Conservation (phyloP, 23 tunicate genomes). For the Styela clava region DNA sequence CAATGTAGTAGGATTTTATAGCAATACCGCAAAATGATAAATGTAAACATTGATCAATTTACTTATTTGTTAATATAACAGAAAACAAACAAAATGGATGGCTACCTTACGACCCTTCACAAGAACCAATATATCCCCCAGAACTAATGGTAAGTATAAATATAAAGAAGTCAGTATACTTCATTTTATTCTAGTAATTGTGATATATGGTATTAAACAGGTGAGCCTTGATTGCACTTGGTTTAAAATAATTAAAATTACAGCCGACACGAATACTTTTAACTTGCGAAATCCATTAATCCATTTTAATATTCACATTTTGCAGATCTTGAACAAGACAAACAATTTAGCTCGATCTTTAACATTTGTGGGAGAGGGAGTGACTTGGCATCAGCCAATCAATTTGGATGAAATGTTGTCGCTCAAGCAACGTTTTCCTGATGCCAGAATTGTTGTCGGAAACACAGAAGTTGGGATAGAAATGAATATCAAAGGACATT, state of each 20-base stretch:
- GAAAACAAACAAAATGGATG: neutral
- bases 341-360: conserved; percentile 18
- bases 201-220: no score
- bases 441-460: conserved; percentile 79
- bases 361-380: conserved; percentile 68
- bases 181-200: no score
- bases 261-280: no score
- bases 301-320: no score
- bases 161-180: no score
- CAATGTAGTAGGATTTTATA: no score
- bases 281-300: no score
- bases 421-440: conserved; percentile 58
- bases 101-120: conserved; percentile 62
- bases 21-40: no score
- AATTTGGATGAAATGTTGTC: conserved; percentile 50
- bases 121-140: conserved; percentile 91
- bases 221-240: no score
- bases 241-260: no score
- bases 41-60: no score
- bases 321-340: neutral
- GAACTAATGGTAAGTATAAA: conserved; percentile 55
- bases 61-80: neutral
- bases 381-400: conserved; percentile 90
- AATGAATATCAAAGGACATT: conserved; percentile 65
- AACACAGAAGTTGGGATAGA: conserved; percentile 95